Evolutionary conservation across 2,888 invertebrate genomes (phyloP), one percentile per base, ranked within the genome.

Genomic region (Dasysyrphus tricinctus): DNA sequence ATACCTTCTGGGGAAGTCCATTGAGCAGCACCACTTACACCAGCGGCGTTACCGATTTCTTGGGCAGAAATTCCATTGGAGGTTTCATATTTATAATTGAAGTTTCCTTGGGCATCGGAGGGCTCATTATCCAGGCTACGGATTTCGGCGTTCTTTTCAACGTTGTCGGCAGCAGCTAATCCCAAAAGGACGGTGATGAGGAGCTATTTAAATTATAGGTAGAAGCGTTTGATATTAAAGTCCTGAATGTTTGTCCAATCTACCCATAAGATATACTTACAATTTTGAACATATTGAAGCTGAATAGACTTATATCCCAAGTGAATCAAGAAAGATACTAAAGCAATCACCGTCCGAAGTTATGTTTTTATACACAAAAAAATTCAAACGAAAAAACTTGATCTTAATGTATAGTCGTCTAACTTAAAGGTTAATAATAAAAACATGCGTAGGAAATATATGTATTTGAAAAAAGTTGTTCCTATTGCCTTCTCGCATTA

Each of bases 11-110:
- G 94, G 39, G 93, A 93, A 49, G 93, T 93, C 92, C 94, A 94
- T 61, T 92, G 89, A 91, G 91, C 92, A 19, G 92, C 90, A 47
- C 95, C 95, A 75, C 93, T 92, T 0, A 93, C 94, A 89, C 94
- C 94, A 90, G 93, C 93, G 81, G 95, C 90, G 67, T 89, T 91
- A 87, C 95, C 95, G 12, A 89, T 89, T 89, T 94, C 94, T 89
- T 94, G 93, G 12, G 90, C 94, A 1, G 90, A 69, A 89, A 95
- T 95, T 39, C 95, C 95, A 89, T 95, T 95, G 79, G 93, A 93
- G 88, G 95, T 95, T 88, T 94, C 92, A 89, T 91, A 95, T 8
- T 76, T 69, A 90, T 90, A 94, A 1, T 90, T 80, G 92, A 91
- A 95, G 39, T 90, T 89, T 11, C 92, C 90, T 80, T 94, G 94